Percentiles rank a stretch among this genome's conserved stretches.
phyloP scores from a whole-genome alignment of 2,113 vertebrate species.

The Recurvirostra avosetta region DNA sequence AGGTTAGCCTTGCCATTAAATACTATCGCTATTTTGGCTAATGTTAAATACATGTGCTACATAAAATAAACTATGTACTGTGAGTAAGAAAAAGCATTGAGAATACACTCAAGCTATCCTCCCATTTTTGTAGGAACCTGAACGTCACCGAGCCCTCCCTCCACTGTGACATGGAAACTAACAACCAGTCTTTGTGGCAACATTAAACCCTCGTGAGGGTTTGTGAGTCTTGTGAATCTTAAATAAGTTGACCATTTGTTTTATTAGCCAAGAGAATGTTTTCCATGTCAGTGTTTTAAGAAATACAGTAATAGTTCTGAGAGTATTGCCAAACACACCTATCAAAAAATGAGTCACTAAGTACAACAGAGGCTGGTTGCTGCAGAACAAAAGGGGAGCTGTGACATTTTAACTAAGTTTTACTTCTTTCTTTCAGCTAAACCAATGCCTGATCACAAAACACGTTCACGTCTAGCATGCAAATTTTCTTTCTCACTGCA shows the following conservation, averaged over 20 bases:
- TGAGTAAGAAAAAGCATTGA: not conserved
- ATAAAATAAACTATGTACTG: not conserved
- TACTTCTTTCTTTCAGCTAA: constrained; percentile 1
- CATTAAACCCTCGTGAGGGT: not conserved
- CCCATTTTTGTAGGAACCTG: not conserved
- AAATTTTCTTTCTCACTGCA: not conserved
- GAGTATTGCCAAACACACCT: not conserved
- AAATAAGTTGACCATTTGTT: not conserved
- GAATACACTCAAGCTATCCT: not conserved
- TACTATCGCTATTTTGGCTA: not conserved
- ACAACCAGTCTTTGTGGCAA: not conserved
- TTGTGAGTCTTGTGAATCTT: not conserved
- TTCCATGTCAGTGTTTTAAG: not conserved
- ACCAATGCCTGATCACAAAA: not conserved
- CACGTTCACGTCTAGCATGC: not conserved
- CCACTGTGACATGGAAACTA: not conserved
- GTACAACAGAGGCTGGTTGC: not conserved
- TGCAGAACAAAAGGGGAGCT: not conserved
- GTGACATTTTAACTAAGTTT: constrained; percentile 38
- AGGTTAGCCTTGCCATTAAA: constrained; percentile 15
- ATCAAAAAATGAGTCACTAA: constrained; percentile 23
- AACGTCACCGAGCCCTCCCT: not conserved
- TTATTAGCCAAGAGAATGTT: not conserved
- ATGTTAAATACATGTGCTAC: not conserved
- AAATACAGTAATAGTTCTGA: not conserved